Base-by-base conservation (phyloP, 2,888 invertebrate species). In the Tortrix viridana region DNA sequence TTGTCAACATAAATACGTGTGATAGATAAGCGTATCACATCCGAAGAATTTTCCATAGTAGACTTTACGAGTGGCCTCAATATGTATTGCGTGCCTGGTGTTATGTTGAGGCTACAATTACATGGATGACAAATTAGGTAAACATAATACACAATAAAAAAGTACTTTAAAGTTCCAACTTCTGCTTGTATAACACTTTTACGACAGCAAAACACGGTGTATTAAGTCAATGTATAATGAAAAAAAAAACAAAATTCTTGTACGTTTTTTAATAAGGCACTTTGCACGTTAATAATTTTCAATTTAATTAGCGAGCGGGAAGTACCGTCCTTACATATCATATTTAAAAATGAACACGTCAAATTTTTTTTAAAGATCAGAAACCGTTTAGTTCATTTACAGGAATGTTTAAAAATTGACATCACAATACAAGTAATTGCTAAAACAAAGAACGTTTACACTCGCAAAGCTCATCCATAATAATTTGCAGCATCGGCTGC, bases 11-110 rank as follows among this genome's bases (percentile, higher is more conserved):
- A 54, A 68, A 68, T 52, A 52, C 46, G 26, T 44, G 50, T 41
- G 41, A 43, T 52, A 32, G 78, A 76, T 77, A 76, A 75, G 65
- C 41, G 49, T 50, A 66, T 57, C 59, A 58, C 56, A 58, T 61
- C 65, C 56, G 60, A 65, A 74, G 71, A 75, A 75, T 71, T 76
- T 74, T 76, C 75, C 76, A 72, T 44, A n/a, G 37, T 38, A 50
- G 55, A 61, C 41, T 14, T 41, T 16, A 14, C 14, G n/a, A 14
- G 5, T 16, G 41, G 41, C 16, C 41, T 41, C 16, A 41, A 16
- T 14, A 41, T 16, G 41, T 41, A 16, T 41, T 41, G n/a, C 41
- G 5, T 41, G 41, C 16, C 16, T 41, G 41, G 41, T n/a, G 5
- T 14, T 12, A 32, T 32, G 32, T 32, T 12, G 32, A 32, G 4